phyloP scores from a whole-genome alignment of 2,797 vertebrate genomes.

The Aphelocoma californica region DNA sequence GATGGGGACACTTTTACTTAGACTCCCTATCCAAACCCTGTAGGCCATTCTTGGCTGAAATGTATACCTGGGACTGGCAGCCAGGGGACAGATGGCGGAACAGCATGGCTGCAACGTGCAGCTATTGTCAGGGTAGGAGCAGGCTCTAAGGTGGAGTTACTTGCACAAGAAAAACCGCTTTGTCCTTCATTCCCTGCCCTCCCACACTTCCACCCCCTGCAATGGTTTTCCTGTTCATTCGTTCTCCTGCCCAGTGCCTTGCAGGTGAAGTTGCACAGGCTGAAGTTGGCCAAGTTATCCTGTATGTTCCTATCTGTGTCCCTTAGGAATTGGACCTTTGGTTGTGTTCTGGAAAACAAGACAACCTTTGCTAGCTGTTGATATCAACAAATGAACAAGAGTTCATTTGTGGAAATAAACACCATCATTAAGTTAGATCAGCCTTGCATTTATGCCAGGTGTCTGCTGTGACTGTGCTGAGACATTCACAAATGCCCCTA shows the following conservation, averaged over 20 bases:
- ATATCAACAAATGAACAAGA: background rate
- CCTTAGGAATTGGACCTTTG: background rate
- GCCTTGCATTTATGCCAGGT: background rate
- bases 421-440: background rate
- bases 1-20: background rate
- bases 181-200: background rate
- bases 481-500: background rate
- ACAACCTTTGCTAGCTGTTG: background rate
- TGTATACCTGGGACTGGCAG: background rate
- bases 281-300: background rate
- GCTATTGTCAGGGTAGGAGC: background rate
- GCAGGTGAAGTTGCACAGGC: background rate
- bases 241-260: background rate
- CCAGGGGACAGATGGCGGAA: background rate
- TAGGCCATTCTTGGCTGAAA: background rate
- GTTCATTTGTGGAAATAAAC: background rate
- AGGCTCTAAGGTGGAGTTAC: background rate
- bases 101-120: background rate
- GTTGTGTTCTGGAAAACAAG: background rate
- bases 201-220: accelerated
- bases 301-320: background rate
- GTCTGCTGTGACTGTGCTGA: background rate
- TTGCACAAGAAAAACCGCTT: background rate
- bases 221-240: background rate
- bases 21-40: background rate